A percentile compares a stretch with the other conserved stretches of the same genome.
phyloP scores from a whole-genome alignment of 1,140 invertebrate species.

The Aleiodes sp. region DNA sequence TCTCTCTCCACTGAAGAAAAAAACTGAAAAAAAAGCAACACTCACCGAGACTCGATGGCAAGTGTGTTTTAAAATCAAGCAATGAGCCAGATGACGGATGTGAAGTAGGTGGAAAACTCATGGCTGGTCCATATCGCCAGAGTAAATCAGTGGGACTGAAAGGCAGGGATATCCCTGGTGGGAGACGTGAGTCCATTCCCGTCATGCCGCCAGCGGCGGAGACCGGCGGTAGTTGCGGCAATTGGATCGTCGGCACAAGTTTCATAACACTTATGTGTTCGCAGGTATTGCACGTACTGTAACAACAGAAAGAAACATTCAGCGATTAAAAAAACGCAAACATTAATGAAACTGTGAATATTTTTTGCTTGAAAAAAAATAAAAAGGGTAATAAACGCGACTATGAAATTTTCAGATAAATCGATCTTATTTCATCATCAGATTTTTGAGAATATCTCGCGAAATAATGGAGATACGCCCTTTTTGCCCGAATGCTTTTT shows the following conservation, averaged over 20 bases:
- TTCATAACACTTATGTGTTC: conserved; percentile 68
- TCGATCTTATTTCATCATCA: no score
- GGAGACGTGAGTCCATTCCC: conserved; percentile 69
- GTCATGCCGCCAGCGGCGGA: conserved; percentile 66
- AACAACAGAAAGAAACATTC: conserved; percentile 38
- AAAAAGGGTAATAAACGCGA: no score
- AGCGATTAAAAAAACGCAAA: no score
- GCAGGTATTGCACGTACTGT: conserved; percentile 36
- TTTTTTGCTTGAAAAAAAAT: no score
- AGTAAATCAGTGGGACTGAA: conserved; percentile 80
- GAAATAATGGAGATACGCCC: no score
- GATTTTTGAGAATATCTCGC: no score
- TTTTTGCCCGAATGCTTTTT: no score
- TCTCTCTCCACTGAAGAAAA: neutral
- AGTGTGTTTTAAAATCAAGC: conserved; percentile 86
- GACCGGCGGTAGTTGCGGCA: conserved; percentile 71
- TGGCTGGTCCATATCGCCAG: conserved; percentile 79
- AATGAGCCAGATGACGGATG: conserved; percentile 74
- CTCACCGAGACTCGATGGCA: conserved; percentile 77
- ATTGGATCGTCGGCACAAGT: conserved; percentile 69
- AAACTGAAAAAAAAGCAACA: conserved; percentile 19
- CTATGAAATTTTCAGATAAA: no score
- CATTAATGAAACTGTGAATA: no score
- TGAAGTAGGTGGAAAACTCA: conserved; percentile 73
- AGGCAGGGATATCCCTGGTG: conserved; percentile 72